Percentiles rank a stretch among this genome's conserved stretches.
Conservation (phyloP, 2,113 vertebrate species). For the Colistium nudipinnis region DNA sequence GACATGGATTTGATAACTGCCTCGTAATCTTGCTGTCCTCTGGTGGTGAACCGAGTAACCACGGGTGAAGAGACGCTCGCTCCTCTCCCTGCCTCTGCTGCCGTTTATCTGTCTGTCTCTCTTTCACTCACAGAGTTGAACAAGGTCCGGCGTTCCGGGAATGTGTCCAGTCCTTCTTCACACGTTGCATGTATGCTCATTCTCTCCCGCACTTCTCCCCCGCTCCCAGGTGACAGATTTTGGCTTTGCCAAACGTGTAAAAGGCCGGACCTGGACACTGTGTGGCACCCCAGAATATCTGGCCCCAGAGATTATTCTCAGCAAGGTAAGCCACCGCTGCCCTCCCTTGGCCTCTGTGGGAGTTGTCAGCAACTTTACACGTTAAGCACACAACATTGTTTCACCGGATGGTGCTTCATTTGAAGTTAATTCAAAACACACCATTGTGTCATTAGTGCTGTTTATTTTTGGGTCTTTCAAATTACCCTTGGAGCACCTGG, state of each 20-base stretch:
- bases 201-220: neutral
- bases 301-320: constrained; percentile 93
- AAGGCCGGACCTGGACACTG: constrained; percentile 94
- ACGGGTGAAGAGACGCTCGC: neutral
- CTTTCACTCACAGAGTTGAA: neutral
- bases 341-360: neutral
- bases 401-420: too few species aligned
- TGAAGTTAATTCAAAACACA: too few species aligned
- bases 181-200: too few species aligned
- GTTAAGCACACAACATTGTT: too few species aligned
- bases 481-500: too few species aligned
- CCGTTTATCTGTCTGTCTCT: neutral
- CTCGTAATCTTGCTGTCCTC: constrained; percentile 27
- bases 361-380: neutral
- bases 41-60: constrained; percentile 30
- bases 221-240: constrained; percentile 90
- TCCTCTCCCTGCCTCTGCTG: neutral
- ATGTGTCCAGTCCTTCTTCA: neutral
- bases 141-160: neutral
- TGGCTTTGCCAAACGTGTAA: constrained; percentile 93
- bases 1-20: too few species aligned
- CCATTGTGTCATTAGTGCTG: too few species aligned
- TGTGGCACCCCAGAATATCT: constrained; percentile 94
- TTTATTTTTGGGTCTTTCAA: too few species aligned
- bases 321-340: constrained; percentile 81